Evolutionary conservation across 2,888 invertebrate species (phyloP), one percentile per base, ranked within the genome.

Genomic region (Apoda limacodes): DNA sequence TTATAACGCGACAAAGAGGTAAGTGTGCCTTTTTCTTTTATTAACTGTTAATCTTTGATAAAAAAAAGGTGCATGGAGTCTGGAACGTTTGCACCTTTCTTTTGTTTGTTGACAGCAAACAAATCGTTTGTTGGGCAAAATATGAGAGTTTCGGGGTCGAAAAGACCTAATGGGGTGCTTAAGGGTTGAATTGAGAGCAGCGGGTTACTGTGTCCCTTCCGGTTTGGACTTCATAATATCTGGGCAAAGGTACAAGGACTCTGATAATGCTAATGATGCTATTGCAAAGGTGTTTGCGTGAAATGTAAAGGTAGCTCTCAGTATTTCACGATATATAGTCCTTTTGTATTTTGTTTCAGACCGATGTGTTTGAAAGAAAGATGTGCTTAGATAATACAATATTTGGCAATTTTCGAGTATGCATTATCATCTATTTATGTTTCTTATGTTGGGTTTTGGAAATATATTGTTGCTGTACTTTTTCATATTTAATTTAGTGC

Each of bases 41-140:
- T 64, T 65, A 65, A 61, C 62, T 53, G 66, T 70, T 70, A 67
- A 70, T 69, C 67, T 70, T 45, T 35, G 40, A 51, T 48, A 53
- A 59, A 51, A n/a, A n/a, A 57, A 58, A 49, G 48, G 50, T 55
- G 46, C 44, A 48, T 51, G 55, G 50, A 60, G 52, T 34, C 32
- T 43, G 43, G 35, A 41, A 39, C 49, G 48, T 67, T 71, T 61
- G 59, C 72, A 74, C 74, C 72, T 74, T 64, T 61, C 63, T 58
- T 58, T 76, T 78, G 74, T 78, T 66, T 66, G 67, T 65, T 74
- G 74, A 70, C 75, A 64, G 65, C 68, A 75, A 80, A 78, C 78
- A 78, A 76, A 80, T 78, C 70, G 75, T 75, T 72, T 71, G 68
- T 67, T 67, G 61, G 51, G 52, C 66, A 60, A 67, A 70, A 69